phyloP scores from a whole-genome alignment of 35 echinoderm and acorn worm genomes.

The Heliocidaris tuberculata region DNA sequence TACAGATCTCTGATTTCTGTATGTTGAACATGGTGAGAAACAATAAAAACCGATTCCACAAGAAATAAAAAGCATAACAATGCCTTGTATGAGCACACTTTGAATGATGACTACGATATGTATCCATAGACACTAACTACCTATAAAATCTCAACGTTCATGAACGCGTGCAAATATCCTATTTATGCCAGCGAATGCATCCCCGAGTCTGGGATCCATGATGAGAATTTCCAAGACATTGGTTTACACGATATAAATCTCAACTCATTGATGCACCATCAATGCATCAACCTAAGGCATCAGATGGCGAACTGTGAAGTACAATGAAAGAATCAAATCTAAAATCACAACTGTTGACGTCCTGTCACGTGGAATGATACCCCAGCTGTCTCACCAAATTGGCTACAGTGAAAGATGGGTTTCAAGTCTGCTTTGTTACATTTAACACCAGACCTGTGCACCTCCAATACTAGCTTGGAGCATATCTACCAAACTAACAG shows the following conservation, averaged over 20 bases:
- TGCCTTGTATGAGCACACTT: neutral
- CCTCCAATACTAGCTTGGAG: neutral
- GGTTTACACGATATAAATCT: neutral
- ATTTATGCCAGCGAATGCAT: neutral
- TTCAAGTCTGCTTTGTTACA: neutral
- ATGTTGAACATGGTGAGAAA: neutral
- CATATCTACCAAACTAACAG: neutral
- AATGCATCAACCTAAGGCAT: neutral
- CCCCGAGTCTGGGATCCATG: neutral
- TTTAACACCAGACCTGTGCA: neutral
- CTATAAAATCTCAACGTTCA: neutral
- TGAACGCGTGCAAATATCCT: neutral
- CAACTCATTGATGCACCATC: neutral
- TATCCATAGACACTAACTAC: neutral
- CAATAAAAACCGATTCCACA: neutral
- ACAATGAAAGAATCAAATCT: neutral
- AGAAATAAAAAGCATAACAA: neutral
- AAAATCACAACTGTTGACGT: constrained; percentile 5
- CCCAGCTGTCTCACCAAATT: neutral
- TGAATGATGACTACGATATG: neutral
- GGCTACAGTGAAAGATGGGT: neutral
- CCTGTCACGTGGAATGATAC: neutral
- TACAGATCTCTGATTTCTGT: neutral
- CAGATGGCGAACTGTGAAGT: neutral
- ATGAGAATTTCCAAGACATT: neutral